Evolutionary conservation across 2,113 vertebrate species (phyloP).

Genomic region (Saccopteryx bilineata): DNA sequence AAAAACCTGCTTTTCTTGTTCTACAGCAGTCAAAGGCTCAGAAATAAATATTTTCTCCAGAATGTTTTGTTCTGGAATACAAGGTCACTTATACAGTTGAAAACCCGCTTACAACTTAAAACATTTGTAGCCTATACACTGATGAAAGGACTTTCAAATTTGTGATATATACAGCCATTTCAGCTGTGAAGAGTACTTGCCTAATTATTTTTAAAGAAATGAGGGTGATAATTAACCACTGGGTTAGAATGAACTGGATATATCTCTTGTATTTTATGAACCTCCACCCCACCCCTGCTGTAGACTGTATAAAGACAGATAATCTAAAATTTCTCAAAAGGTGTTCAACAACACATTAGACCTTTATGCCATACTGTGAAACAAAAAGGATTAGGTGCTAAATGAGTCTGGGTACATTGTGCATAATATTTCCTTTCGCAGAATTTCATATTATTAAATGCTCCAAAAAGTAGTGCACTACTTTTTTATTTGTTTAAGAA

Average conservation of each 20-base stretch:
- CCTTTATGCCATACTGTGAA: background rate
- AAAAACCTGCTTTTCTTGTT: conserved; percentile 81
- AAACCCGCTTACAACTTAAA: conserved; percentile 49
- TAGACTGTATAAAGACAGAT: background rate
- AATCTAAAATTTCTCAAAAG: conserved; percentile 21
- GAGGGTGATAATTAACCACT: background rate
- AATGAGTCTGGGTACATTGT: background rate
- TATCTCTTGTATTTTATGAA: background rate
- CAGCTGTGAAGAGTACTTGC: conserved; percentile 25
- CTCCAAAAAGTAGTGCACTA: background rate
- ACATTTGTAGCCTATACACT: conserved; percentile 49
- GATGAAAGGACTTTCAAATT: conserved; percentile 62
- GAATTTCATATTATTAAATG: background rate
- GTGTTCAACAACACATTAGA: background rate
- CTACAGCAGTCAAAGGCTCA: conserved; percentile 55
- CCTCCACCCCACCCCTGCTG: background rate
- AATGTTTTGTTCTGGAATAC: conserved; percentile 78
- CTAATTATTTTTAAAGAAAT: conserved; percentile 54
- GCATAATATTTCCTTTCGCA: background rate
- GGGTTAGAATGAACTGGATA: conserved; percentile 35
- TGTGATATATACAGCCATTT: conserved; percentile 59
- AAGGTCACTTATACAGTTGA: conserved; percentile 73
- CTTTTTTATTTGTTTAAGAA: background rate
- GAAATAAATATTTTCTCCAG: conserved; percentile 75
- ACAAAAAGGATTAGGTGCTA: background rate